Conservation (phyloP, 2,113 vertebrate genomes). For the Rhinichthys klamathensis region DNA sequence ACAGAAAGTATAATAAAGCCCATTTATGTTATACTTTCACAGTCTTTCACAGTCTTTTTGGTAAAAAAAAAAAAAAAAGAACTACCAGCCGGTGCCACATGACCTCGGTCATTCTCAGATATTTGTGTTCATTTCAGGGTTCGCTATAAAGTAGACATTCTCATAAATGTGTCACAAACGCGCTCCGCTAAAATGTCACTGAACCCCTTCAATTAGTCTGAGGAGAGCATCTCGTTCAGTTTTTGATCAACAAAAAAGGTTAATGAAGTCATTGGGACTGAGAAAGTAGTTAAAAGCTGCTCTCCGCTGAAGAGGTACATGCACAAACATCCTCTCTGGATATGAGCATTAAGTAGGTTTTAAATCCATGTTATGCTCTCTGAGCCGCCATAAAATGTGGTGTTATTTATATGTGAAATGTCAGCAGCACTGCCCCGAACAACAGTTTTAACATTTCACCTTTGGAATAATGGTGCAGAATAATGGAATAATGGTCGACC, state of each 20-base stretch:
- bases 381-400: slow-evolving; percentile 31
- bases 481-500: slow-evolving; percentile 40
- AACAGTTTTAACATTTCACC: slow-evolving; percentile 38
- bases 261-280: slow-evolving; percentile 79
- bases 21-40: background rate
- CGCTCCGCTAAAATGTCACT: slow-evolving; percentile 78
- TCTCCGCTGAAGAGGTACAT: background rate
- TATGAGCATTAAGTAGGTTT: slow-evolving; percentile 62
- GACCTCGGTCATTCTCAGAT: background rate
- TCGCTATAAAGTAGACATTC: background rate
- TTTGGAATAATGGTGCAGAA: slow-evolving; percentile 43
- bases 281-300: slow-evolving; percentile 63
- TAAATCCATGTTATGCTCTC: slow-evolving; percentile 59
- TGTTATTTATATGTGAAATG: slow-evolving; percentile 60
- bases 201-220: slow-evolving; percentile 68
- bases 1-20: background rate
- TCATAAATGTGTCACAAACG: slow-evolving; percentile 30
- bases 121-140: background rate
- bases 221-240: slow-evolving; percentile 53
- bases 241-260: slow-evolving; percentile 81
- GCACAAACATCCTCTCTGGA: slow-evolving; percentile 61
- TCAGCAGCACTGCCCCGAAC: slow-evolving; percentile 49
- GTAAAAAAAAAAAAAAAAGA: background rate
- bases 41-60: background rate
- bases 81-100: background rate